Conservation (phyloP, 2,888 invertebrate species). For the Himalopsyche japonica region DNA sequence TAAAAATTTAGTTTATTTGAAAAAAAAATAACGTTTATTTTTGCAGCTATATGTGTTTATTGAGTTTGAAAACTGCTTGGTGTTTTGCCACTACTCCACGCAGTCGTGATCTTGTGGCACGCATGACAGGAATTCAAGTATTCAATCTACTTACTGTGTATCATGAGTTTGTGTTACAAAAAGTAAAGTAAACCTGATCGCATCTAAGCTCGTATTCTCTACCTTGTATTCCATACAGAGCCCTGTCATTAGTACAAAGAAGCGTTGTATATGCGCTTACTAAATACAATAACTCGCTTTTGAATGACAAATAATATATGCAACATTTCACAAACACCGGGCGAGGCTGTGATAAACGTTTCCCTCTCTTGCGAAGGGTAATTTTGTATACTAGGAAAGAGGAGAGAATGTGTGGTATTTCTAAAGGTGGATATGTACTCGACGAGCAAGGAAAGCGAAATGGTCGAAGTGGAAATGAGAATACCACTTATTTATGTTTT, state of each 20-base stretch:
- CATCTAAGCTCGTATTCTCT: background rate
- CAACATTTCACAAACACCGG: background rate
- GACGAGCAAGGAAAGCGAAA: background rate
- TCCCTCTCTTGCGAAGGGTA: background rate
- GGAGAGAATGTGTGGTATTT: background rate
- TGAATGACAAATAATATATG: constrained; percentile 19
- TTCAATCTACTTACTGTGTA: background rate
- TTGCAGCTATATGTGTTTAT: no score
- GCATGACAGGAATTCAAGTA: background rate
- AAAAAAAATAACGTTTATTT: no score
- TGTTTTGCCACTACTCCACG: no score
- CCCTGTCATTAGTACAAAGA: constrained; percentile 10
- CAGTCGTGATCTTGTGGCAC: background rate
- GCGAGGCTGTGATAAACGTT: background rate
- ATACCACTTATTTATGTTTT: constrained; percentile 29
- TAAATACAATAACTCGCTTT: background rate
- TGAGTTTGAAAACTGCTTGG: no score
- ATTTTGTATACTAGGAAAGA: background rate
- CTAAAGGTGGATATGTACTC: background rate
- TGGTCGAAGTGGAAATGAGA: constrained; percentile 20
- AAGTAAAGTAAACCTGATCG: background rate
- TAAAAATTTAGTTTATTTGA: no score
- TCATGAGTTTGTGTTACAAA: background rate
- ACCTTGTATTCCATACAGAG: constrained; percentile 2
- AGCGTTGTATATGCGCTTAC: background rate